Evolutionary conservation across 2,888 invertebrate species (phyloP), one percentile per base, ranked within the genome.

Genomic region (Lasioglossum oenotherae): DNA sequence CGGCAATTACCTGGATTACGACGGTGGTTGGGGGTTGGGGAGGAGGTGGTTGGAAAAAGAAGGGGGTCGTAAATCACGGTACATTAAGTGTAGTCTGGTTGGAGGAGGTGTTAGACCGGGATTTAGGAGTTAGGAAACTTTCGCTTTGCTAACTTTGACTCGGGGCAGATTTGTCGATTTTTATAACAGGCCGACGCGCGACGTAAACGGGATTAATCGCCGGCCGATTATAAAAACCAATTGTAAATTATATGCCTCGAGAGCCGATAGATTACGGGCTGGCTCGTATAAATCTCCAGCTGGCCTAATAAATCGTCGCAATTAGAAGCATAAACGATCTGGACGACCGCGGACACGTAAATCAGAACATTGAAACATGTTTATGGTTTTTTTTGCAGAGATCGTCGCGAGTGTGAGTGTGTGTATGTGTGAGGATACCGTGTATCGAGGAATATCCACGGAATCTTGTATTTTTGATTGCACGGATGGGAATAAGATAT

Each of bases 401-500:
- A 23, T 53, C 10, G 8, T n/a, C 3, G 23, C 3, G 53, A 6
- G 38, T 49, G 19, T 19, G 31, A 1, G 19, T 19, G 19, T 10
- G 23, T 53, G 3, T 53, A 23, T 8, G 6, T 23, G 53, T 1
- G 23, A 53, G 53, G 23, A 10, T 23, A n/a, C 31, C 46, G n/a
- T 31, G 53, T 60, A 49, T 14, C 27, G 76, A 78, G 38, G n/a
- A 84, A 81, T 77, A 83, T 79, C 81, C 69, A 71, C 27, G 75
- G 49, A 78, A 86, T 87, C 81, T 64, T 75, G 76, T 82, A 67
- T 84, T 86, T 87, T 86, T 53, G 84, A 89, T 89, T 83, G 80
- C 79, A 73, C 74, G 57, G 78, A 78, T 78, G 75, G 78, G 76
- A 91, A 86, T 90, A 90, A 91, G 88, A 90, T 90, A 90, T 83